Evolutionary conservation across 2,888 invertebrate species (phyloP), one percentile per base, ranked within the genome.

Genomic region (Andrena trimmerana): DNA sequence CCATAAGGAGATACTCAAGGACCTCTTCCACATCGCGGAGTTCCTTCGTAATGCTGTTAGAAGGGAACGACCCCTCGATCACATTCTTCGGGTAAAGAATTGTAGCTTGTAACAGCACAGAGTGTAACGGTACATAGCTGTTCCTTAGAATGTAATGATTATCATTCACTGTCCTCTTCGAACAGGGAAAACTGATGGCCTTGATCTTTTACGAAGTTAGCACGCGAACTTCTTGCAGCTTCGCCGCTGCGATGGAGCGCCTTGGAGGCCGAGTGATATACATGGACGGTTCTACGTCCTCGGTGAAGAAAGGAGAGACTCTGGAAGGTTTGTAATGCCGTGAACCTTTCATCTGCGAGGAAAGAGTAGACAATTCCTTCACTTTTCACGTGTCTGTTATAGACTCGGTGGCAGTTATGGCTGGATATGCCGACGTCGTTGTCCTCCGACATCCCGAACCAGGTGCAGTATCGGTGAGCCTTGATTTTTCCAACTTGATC

Each of bases 181-280:
- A 24, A 31, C 89, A 96, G 95, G 99, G 99, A 57, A 99, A 98
- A 95, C 96, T 99, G 2, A 97, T 99, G 98, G 97, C 99, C 2
- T 98, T 98, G 0, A 96, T 99, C 92, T 99, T 99, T 94, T 99
- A 98, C 94, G 99, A 99, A 95, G 98, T 97, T 0, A 99, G 99
- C 93, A 99, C 99, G 0, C 96, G 99, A 81, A 99, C 99, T 0
- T 97, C 97, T 90, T 98, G 98, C 93, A 99, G 99, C 93, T 99
- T 99, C 95, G 96, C 98, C 0, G 98, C 98, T 0, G 99, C 99
- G 0, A 99, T 99, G 98, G 97, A 98, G 93, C 95, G 99, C 84
- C 96, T 99, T 5, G 99, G 99, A 7, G 99, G 99, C 0, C 96
- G 96, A 31, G 98, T 99, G 0, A 96, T 99, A 89, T 96, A 97